phyloP scores from a whole-genome alignment of 2,888 invertebrate genomes.

The Tetropium fuscum region DNA sequence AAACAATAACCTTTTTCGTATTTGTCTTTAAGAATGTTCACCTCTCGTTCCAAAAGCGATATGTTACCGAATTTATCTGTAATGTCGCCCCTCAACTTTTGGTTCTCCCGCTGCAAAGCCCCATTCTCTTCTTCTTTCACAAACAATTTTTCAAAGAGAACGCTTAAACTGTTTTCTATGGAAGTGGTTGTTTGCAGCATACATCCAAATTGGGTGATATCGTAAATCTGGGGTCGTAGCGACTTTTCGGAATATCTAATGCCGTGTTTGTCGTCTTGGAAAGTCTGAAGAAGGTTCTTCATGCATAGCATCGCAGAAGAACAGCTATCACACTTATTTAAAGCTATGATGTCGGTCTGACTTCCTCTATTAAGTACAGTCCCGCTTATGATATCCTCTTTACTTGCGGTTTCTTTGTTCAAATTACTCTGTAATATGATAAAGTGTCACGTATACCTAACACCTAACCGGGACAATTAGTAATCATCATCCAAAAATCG shows the following conservation, averaged over 20 bases:
- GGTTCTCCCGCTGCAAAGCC: conserved; percentile 23
- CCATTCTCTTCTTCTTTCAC: conserved; percentile 32
- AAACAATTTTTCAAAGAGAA: conserved; percentile 35
- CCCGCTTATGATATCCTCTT: background rate
- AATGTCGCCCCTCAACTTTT: conserved; percentile 18
- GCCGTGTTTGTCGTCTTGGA: conserved; percentile 7
- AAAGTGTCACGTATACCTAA: background rate
- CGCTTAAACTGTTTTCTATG: conserved; percentile 39
- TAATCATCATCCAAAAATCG: too few relatives aligned
- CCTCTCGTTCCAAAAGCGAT: conserved; percentile 37
- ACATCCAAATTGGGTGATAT: conserved; percentile 49
- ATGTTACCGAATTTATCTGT: conserved; percentile 30
- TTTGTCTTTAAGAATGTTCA: conserved; percentile 34
- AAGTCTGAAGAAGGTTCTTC: conserved; percentile 38
- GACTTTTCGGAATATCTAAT: conserved; percentile 12
- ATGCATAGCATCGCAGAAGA: conserved; percentile 45
- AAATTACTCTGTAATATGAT: conserved; percentile 2
- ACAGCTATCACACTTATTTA: conserved; percentile 47
- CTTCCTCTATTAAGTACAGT: conserved; percentile 8
- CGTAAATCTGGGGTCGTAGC: conserved; percentile 34
- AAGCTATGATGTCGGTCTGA: conserved; percentile 42
- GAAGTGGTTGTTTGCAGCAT: conserved; percentile 46
- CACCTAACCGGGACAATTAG: too few relatives aligned
- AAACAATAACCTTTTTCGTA: conserved; percentile 34
- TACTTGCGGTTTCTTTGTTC: conserved; percentile 13